A percentile compares a stretch with the other conserved stretches of the same genome.
These are phyloP conservation scores for Sthenelais limicola DNA, from an alignment of 2,888 invertebrate species.

Conservation along the genomic window DNA sequence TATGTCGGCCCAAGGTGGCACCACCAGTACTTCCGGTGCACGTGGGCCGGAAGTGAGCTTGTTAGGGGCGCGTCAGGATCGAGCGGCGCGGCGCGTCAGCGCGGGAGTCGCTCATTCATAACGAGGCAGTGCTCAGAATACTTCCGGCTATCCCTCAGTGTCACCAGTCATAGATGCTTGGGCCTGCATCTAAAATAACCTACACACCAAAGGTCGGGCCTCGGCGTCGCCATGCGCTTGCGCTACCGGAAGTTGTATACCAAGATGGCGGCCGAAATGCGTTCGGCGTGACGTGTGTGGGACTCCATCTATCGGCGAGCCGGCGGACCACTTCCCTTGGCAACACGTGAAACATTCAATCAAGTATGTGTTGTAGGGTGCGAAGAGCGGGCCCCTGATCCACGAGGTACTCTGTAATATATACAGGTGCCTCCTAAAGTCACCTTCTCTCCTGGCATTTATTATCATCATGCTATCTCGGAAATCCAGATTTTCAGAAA, in stretches of 20 bases:
- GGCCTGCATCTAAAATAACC: slow-evolving; percentile 21
- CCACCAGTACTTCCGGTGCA: slow-evolving; percentile 37
- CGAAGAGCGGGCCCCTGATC: slow-evolving; percentile 1
- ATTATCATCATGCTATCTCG: slow-evolving; percentile 36
- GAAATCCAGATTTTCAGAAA: too few relatives aligned
- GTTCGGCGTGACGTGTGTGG: slow-evolving; percentile 24
- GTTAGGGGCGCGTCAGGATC: slow-evolving; percentile 39
- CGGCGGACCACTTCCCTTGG: background rate
- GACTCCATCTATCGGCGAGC: slow-evolving; percentile 4
- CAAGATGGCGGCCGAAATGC: slow-evolving; percentile 34
- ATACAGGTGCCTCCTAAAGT: background rate
- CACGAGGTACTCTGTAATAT: background rate
- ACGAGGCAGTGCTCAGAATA: slow-evolving; percentile 20
- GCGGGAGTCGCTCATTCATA: slow-evolving; percentile 20
- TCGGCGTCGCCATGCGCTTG: background rate
- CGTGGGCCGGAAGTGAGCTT: slow-evolving; percentile 32
- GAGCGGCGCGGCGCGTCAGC: slow-evolving; percentile 31
- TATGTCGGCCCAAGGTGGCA: slow-evolving; percentile 24
- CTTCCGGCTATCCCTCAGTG: slow-evolving; percentile 33
- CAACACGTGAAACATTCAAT: slow-evolving; percentile 27
- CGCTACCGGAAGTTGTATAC: slow-evolving; percentile 23
- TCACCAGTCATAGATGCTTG: background rate
- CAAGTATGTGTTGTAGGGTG: background rate
- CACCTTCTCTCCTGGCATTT: background rate
- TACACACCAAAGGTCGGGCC: background rate